Evolutionary conservation across 2,797 vertebrate genomes (phyloP).

Genomic region (Odontamblyopus rebecca): DNA sequence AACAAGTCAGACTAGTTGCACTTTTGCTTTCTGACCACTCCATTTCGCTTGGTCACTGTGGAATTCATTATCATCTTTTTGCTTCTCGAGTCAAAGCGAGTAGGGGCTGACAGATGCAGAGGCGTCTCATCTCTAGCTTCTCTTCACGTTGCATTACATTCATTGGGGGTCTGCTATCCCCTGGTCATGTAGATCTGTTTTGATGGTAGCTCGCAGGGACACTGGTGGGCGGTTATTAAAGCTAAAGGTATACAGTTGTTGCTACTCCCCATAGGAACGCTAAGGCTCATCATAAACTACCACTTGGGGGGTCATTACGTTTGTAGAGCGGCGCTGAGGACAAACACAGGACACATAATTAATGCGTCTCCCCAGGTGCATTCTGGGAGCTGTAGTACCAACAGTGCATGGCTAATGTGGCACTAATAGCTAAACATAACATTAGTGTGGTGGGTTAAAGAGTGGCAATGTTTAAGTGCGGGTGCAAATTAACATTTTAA

Average conservation of each 20-base stretch:
- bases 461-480: constrained; percentile 49
- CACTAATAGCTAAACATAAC: constrained; percentile 58
- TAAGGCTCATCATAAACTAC: constrained; percentile 76
- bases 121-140: constrained; percentile 60
- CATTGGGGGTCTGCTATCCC: constrained; percentile 59
- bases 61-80: constrained; percentile 80
- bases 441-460: constrained; percentile 45
- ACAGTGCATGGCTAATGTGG: constrained; percentile 56
- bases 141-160: constrained; percentile 43
- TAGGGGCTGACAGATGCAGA: constrained; percentile 67
- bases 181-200: constrained; percentile 69
- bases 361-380: constrained; percentile 71
- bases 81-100: constrained; percentile 67
- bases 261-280: constrained; percentile 49
- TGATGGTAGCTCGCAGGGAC: constrained; percentile 44
- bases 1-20: constrained; percentile 54
- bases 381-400: constrained; percentile 59
- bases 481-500: constrained; percentile 28
- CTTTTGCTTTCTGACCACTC: constrained; percentile 44
- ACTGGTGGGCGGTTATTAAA: constrained; percentile 54
- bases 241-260: constrained; percentile 40
- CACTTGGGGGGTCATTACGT: constrained; percentile 77
- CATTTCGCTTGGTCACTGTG: constrained; percentile 65
- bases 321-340: constrained; percentile 65
- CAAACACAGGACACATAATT: constrained; percentile 75